Percentiles rank a stretch among this genome's conserved stretches.
Conservation (phyloP, 1,140 invertebrate genomes). For the Orchestia grillus region DNA sequence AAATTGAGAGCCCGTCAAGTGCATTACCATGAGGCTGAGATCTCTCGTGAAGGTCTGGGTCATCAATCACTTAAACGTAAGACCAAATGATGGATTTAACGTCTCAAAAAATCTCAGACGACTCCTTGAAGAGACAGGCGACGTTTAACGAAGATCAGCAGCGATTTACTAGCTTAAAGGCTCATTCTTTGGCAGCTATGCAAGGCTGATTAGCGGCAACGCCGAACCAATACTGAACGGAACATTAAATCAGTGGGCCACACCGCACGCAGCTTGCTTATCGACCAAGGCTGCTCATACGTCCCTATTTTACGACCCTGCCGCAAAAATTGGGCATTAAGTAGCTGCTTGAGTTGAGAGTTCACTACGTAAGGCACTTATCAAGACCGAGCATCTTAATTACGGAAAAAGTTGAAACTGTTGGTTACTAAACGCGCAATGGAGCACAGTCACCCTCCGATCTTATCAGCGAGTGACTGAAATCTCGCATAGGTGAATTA, state of each 20-base stretch:
- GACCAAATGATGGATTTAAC: constrained; percentile 46
- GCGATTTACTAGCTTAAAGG: constrained; percentile 13
- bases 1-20: neutral
- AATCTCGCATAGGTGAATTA: neutral
- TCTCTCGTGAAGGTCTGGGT: neutral
- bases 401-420: neutral
- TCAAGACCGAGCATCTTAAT: neutral
- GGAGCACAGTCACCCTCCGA: neutral
- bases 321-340: neutral
- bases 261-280: neutral
- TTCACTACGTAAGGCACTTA: neutral
- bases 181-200: constrained; percentile 48
- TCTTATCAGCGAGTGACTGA: neutral
- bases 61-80: constrained; percentile 23
- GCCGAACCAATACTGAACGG: constrained; percentile 15
- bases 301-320: neutral
- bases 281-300: neutral
- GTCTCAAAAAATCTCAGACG: neutral
- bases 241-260: neutral
- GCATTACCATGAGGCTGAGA: neutral
- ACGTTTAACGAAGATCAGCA: constrained; percentile 21
- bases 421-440: neutral
- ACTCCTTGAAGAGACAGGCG: constrained; percentile 11
- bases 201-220: constrained; percentile 27
- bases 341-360: neutral